Conservation (phyloP, 2,888 invertebrate species). For the Acanthosoma haemorrhoidale region DNA sequence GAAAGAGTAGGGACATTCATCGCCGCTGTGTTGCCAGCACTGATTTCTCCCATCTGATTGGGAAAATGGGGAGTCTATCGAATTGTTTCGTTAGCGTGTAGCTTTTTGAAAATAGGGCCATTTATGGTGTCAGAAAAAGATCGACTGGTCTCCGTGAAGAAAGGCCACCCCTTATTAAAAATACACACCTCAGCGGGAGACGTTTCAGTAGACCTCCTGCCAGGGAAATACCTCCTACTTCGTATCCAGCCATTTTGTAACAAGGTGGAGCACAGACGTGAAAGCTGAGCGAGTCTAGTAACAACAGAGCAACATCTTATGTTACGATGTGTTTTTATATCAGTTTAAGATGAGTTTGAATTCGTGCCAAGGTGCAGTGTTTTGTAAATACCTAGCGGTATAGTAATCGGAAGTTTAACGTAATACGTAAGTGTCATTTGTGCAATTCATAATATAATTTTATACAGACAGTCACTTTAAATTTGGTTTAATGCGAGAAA, state of each 20-base stretch:
- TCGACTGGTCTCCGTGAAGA: neutral
- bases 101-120: neutral
- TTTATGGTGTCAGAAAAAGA: neutral
- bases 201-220: slow-evolving; percentile 10
- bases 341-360: neutral
- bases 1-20: neutral
- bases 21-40: slow-evolving; percentile 19
- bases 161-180: neutral
- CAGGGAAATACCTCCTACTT: slow-evolving; percentile 29
- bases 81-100: slow-evolving; percentile 22
- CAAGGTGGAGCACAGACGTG: slow-evolving; percentile 36
- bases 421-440: too few relatives aligned
- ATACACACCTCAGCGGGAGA: slow-evolving; percentile 3
- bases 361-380: neutral
- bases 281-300: slow-evolving; percentile 31
- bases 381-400: neutral
- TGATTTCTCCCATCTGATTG: slow-evolving; percentile 29
- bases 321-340: neutral
- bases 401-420: too few relatives aligned
- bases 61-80: slow-evolving; percentile 21
- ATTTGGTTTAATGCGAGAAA: too few relatives aligned
- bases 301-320: neutral
- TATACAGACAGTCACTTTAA: too few relatives aligned
- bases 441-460: too few relatives aligned
- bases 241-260: slow-evolving; percentile 35